These are phyloP conservation scores for Arothron firmamentum DNA, from an alignment of 2,113 vertebrate species.

Conservation along the genomic window DNA sequence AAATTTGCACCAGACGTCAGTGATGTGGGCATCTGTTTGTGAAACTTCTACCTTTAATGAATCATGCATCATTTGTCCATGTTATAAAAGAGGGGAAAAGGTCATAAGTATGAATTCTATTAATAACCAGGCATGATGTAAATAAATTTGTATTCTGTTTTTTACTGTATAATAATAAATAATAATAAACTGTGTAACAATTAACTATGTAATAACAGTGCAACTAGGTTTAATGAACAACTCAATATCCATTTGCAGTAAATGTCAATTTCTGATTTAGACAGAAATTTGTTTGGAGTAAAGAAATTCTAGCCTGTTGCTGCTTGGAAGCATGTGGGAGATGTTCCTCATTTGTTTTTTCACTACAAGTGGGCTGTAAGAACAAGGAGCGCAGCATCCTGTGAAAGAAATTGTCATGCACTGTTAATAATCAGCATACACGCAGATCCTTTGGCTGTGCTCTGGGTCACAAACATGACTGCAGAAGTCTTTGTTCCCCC, in stretches of 20 bases:
- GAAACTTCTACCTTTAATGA: too few species aligned
- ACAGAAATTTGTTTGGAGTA: conserved; percentile 5
- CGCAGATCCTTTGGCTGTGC: neutral
- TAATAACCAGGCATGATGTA: too few species aligned
- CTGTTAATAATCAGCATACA: conserved; percentile 3
- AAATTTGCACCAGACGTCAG: too few species aligned
- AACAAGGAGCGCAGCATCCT: conserved; percentile 12
- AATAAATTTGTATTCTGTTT: too few species aligned
- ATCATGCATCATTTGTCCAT: too few species aligned
- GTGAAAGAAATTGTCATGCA: neutral
- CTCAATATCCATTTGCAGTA: neutral
- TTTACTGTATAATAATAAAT: too few species aligned
- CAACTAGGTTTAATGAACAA: neutral
- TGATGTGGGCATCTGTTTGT: too few species aligned
- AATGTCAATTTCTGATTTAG: conserved; percentile 13
- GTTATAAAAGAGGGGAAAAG: too few species aligned
- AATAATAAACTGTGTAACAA: too few species aligned
- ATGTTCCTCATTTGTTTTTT: conserved; percentile 11
- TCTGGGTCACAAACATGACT: neutral
- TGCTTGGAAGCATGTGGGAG: conserved; percentile 12
- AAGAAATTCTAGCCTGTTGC: neutral
- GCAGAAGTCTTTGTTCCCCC: neutral
- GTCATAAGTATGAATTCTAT: too few species aligned
- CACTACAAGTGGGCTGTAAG: conserved; percentile 16
- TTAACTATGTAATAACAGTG: neutral